Base-by-base conservation (phyloP, 2,113 vertebrate species). In the Apteryx mantelli region DNA sequence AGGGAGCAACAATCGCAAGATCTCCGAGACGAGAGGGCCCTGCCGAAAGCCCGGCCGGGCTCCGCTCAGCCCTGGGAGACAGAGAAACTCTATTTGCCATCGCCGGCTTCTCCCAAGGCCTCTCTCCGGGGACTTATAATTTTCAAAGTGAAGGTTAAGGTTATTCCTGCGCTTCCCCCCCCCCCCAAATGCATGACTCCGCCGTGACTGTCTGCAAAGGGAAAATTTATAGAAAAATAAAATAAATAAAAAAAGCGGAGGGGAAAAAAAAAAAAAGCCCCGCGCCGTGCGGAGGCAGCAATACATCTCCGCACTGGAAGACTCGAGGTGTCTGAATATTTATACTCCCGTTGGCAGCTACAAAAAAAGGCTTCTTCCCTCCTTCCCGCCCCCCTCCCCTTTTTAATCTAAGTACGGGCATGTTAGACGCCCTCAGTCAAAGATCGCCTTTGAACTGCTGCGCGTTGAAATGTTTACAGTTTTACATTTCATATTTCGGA, bases 401-500 rank as follows among this genome's bases (percentile, higher is more conserved):
- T 96, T 89, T 91, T 93, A 95, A 96, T 95, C 94, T 96, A 82
- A 1, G 94, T 88, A 92, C 88, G 74, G 97, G 95, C 96, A 95
- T 9, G 92, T 97, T 84, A 74, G 95, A 82, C 56, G 69, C 92
- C 88, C 97, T 96, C 96, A 96, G 93, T 97, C 97, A 97, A 97
- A 97, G 97, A 87, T 94, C 92, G 76, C 95, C 95, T 97, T 97
- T 97, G 97, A 97, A 97, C 95, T 92, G 95, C 82, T 64, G 82
- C 32, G 94, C 58, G 93, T 61, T 96, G 96, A 96, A 96, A 97
- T 97, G 97, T 97, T 97, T 97, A 97, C 93, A 91, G 96, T 96
- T 96, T 97, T 97, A 96, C 89, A 95, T 96, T 97, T 97, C 97
- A 97, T 97, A 97, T 97, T 97, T 97, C 92, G 93, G 94, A 42